Evolutionary conservation across 2,888 invertebrate species (phyloP).

Genomic region (Pilophorus perplexus): DNA sequence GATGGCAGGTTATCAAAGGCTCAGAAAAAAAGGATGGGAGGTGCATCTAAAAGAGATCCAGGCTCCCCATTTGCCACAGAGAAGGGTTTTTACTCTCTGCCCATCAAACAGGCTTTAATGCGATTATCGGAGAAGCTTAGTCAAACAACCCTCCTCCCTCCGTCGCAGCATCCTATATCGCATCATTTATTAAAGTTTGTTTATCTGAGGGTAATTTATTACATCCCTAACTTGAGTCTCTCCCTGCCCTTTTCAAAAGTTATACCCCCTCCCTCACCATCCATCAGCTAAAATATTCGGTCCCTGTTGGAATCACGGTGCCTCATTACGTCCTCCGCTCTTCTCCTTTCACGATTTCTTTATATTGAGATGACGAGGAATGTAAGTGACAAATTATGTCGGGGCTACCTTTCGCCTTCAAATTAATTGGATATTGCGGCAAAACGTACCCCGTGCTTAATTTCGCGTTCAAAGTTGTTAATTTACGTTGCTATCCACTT

Average conservation of each 20-base stretch:
- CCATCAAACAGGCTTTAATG: slow-evolving; percentile 6
- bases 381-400: too few species aligned
- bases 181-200: slow-evolving; percentile 22
- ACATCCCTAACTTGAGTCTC: too few species aligned
- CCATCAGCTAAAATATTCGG: too few species aligned
- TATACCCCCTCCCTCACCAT: background rate
- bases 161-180: background rate
- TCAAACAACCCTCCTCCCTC: background rate
- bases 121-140: slow-evolving; percentile 25
- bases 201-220: slow-evolving; percentile 12
- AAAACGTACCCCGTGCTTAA: too few species aligned
- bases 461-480: too few species aligned
- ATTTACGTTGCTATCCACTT: too few species aligned
- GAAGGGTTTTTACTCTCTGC: background rate
- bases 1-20: too few species aligned
- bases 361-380: too few species aligned
- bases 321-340: background rate
- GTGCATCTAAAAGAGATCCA: background rate
- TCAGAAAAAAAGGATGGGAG: background rate
- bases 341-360: too few species aligned
- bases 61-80: background rate
- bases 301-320: too few species aligned
- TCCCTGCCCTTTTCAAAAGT: background rate
- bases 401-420: too few species aligned
- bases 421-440: too few species aligned